Conservation (phyloP, 2,888 invertebrate species). For the Tinea pellionella region DNA sequence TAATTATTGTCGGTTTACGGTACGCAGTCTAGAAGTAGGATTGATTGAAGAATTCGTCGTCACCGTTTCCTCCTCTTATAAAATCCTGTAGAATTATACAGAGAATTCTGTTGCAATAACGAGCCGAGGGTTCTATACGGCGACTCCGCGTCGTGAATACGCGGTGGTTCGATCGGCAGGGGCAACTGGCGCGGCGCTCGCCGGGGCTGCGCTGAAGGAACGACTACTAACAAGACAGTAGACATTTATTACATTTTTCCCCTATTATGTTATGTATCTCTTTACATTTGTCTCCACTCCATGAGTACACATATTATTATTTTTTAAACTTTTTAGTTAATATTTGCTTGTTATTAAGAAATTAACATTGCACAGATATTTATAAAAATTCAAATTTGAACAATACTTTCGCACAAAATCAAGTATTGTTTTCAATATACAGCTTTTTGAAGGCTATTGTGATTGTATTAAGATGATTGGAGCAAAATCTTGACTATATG, state of each 20-base stretch:
- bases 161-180: constrained; percentile 64
- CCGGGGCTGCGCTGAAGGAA: constrained; percentile 66
- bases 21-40: not conserved
- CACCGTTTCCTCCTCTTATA: not conserved
- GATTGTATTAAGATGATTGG: not conserved
- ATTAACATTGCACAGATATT: not conserved
- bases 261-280: not conserved
- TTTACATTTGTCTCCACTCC: not conserved
- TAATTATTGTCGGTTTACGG: constrained; percentile 2
- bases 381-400: not conserved
- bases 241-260: not conserved
- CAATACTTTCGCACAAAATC: not conserved
- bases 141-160: constrained; percentile 43
- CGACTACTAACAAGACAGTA: constrained; percentile 25
- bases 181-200: constrained; percentile 64
- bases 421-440: not conserved
- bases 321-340: not conserved
- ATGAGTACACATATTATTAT: not conserved
- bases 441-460: not conserved
- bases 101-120: not conserved
- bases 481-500: not conserved
- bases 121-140: not conserved
- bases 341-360: not conserved
- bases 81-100: not conserved
- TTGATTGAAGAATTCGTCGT: not conserved